A percentile compares a stretch with the other conserved stretches of the same genome.
Evolutionary conservation across 2,888 invertebrate species (phyloP).

Genomic region (Pristionchus mayeri): DNA sequence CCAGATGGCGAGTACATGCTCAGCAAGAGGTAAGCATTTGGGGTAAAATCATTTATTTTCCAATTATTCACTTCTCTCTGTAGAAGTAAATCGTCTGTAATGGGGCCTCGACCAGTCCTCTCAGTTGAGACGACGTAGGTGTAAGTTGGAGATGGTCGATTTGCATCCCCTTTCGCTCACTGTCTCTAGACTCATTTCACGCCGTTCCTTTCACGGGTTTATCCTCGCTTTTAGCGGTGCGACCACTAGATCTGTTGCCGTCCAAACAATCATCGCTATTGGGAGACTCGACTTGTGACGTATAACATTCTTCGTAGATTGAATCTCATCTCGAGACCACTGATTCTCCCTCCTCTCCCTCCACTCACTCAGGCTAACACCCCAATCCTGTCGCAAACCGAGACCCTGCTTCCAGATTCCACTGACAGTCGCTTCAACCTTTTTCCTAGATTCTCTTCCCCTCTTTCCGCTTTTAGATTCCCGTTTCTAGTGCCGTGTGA

Average conservation of each 20-base stretch:
- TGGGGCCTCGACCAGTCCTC: background rate
- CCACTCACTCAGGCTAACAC: background rate
- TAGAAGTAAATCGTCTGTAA: background rate
- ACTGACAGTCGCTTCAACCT: background rate
- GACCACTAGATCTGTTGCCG: background rate
- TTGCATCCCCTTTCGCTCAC: background rate
- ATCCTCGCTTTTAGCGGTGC: background rate
- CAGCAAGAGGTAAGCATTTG: conserved; percentile 61
- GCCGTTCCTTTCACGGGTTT: too few relatives aligned
- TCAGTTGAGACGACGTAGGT: background rate
- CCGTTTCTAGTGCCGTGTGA: background rate
- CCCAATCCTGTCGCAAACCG: background rate
- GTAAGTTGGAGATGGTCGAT: background rate
- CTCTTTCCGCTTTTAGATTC: background rate
- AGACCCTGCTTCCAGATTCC: background rate
- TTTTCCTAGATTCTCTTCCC: background rate
- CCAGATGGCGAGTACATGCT: conserved; percentile 73
- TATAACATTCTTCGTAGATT: background rate
- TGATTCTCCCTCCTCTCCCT: background rate
- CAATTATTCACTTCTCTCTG: background rate
- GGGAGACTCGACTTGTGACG: conserved; percentile 36
- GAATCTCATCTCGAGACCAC: background rate
- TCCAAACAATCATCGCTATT: conserved; percentile 13
- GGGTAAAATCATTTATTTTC: background rate
- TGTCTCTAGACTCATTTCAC: background rate